Conservation (phyloP, 2,888 invertebrate species). For the Synergus laeviventris region DNA sequence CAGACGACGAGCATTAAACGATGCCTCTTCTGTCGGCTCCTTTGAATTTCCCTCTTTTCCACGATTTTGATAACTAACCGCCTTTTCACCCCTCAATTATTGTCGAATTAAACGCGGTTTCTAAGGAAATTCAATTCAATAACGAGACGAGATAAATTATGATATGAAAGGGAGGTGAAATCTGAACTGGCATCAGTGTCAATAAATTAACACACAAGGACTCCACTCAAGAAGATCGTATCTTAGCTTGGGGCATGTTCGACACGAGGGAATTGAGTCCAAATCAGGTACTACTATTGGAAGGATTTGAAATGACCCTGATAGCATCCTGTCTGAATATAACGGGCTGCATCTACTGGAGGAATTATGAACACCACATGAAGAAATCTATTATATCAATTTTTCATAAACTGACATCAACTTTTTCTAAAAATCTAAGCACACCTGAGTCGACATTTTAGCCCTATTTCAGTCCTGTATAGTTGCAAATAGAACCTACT, state of each 20-base stretch:
- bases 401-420: too few species aligned
- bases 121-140: slow-evolving; percentile 3
- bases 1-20: slow-evolving; percentile 55
- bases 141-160: not conserved
- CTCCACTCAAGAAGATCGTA: not conserved
- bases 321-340: not conserved
- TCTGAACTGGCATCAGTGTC: not conserved
- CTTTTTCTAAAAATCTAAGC: too few species aligned
- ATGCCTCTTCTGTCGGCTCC: slow-evolving; percentile 27
- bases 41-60: slow-evolving; percentile 1
- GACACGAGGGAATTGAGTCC: not conserved
- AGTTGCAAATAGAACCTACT: too few species aligned
- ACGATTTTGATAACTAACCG: not conserved
- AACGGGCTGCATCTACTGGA: not conserved
- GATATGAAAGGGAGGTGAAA: not conserved
- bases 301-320: not conserved
- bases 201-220: not conserved
- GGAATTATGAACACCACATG: not conserved
- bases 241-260: not conserved
- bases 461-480: too few species aligned
- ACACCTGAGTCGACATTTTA: too few species aligned
- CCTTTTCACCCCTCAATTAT: not conserved
- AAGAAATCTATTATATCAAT: too few species aligned
- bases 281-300: not conserved
- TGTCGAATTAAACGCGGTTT: not conserved